These are phyloP conservation scores for Allophyes oxyacanthae DNA, from an alignment of 2,888 invertebrate genomes.

Conservation along the genomic window DNA sequence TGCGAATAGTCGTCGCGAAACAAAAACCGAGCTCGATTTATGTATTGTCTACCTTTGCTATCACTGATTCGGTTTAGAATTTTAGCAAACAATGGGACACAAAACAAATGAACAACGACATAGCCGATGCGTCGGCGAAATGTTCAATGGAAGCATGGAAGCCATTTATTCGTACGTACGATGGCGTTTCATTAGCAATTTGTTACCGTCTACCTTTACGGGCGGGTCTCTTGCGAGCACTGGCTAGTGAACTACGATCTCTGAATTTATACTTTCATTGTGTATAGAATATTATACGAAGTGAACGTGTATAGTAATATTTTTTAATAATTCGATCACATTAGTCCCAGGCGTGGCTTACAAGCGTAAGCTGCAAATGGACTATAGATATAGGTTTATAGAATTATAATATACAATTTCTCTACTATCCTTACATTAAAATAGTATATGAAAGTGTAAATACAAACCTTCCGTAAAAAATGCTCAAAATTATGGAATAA, in stretches of 20 bases:
- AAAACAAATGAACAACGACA: constrained; percentile 55
- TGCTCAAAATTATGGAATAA: no score
- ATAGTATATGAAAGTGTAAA: no score
- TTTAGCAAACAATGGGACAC: constrained; percentile 64
- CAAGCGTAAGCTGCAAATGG: no score
- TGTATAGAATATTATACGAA: not conserved
- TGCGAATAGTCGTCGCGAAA: constrained; percentile 63
- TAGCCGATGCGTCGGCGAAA: constrained; percentile 52
- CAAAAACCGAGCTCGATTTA: constrained; percentile 65
- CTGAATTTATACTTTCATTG: constrained; percentile 2
- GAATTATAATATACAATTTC: no score
- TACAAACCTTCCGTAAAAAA: no score
- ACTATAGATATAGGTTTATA: no score
- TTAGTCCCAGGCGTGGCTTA: no score
- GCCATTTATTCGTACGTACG: constrained; percentile 49
- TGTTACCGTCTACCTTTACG: constrained; percentile 52
- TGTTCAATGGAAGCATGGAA: constrained; percentile 49
- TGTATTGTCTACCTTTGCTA: constrained; percentile 58
- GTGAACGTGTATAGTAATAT: no score
- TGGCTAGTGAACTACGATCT: constrained; percentile 24
- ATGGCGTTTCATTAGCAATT: constrained; percentile 58
- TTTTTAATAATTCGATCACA: no score
- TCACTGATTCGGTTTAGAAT: constrained; percentile 66
- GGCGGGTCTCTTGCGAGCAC: constrained; percentile 29
- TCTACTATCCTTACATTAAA: no score